These are phyloP conservation scores for Champsocephalus gunnari DNA, from an alignment of 2,797 vertebrate genomes.

Conservation along the genomic window DNA sequence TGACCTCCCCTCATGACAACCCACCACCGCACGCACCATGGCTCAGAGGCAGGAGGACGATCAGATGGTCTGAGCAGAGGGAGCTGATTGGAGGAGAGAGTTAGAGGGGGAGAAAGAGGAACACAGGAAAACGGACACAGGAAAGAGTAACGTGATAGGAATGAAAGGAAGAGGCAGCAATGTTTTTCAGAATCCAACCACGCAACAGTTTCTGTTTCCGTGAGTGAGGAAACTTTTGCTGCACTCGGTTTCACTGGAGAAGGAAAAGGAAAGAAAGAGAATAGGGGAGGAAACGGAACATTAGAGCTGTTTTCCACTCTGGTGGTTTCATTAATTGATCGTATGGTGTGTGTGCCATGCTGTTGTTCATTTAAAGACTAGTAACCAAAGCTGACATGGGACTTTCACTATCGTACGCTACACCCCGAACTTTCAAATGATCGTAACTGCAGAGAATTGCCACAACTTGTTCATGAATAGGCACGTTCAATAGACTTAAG, in stretches of 20 bases:
- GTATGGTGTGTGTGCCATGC: slow-evolving; percentile 16
- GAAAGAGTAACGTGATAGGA: not conserved
- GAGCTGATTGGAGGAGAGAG: slow-evolving; percentile 52
- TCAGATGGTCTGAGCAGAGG: slow-evolving; percentile 38
- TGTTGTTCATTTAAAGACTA: slow-evolving; percentile 14
- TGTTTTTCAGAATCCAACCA: slow-evolving; percentile 25
- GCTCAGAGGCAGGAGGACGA: slow-evolving; percentile 43
- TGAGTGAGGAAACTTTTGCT: slow-evolving; percentile 18
- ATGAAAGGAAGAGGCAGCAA: slow-evolving; percentile 2
- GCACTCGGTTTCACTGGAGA: slow-evolving; percentile 24
- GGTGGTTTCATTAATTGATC: slow-evolving; percentile 46
- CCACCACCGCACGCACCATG: slow-evolving; percentile 34
- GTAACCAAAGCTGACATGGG: slow-evolving; percentile 24
- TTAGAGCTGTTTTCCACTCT: slow-evolving; percentile 40
- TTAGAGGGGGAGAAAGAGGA: not conserved
- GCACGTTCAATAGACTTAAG: not conserved
- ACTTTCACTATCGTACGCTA: not conserved
- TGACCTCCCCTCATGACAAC: slow-evolving; percentile 52
- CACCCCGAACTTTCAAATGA: too few relatives aligned
- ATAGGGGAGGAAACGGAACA: slow-evolving; percentile 3
- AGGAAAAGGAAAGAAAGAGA: not conserved
- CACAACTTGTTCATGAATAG: not conserved
- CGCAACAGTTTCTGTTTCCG: slow-evolving; percentile 26
- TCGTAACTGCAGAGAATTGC: too few relatives aligned
- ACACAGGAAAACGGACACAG: slow-evolving; percentile 1